phyloP scores from a whole-genome alignment of 64 coral and sea anemone species.

The Montipora sp. region DNA sequence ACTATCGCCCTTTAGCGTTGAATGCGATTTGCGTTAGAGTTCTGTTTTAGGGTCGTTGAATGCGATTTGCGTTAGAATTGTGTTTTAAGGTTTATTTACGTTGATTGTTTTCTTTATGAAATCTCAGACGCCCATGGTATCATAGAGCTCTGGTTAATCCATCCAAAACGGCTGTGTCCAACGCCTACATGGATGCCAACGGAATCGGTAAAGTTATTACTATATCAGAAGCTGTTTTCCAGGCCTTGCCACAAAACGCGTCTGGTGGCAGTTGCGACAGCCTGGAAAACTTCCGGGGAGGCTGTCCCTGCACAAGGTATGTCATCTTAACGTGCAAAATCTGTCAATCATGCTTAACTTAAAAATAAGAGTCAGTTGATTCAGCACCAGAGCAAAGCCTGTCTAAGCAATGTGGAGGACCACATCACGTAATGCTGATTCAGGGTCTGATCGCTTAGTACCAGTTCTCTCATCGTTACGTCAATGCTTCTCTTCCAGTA shows the following conservation, averaged over 20 bases:
- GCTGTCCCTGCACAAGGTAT: conserved; percentile 83
- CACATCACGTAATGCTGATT: too few species aligned
- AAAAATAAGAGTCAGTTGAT: too few species aligned
- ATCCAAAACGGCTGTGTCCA: conserved; percentile 89
- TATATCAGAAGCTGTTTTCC: conserved; percentile 93
- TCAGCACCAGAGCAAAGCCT: too few species aligned
- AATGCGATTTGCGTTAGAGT: too few species aligned
- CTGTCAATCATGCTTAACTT: too few species aligned
- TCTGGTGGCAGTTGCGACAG: conserved; percentile 63
- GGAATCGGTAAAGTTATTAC: conserved; percentile 98
- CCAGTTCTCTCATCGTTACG: too few species aligned
- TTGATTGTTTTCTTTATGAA: background rate
- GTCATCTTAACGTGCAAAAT: background rate
- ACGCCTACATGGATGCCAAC: conserved; percentile 97
- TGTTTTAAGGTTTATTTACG: background rate
- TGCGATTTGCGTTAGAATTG: too few species aligned
- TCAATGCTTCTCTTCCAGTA: too few species aligned
- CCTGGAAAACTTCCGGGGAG: conserved; percentile 73
- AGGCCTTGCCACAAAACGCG: conserved; percentile 65
- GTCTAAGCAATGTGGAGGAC: too few species aligned
- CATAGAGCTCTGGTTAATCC: conserved; percentile 93
- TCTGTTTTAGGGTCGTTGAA: too few species aligned
- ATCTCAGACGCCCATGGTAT: conserved; percentile 91
- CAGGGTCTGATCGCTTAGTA: too few species aligned
- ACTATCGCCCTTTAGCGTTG: too few species aligned